These are phyloP conservation scores for Pediacus dermestoides DNA, from an alignment of 2,888 invertebrate species.

Conservation along the genomic window DNA sequence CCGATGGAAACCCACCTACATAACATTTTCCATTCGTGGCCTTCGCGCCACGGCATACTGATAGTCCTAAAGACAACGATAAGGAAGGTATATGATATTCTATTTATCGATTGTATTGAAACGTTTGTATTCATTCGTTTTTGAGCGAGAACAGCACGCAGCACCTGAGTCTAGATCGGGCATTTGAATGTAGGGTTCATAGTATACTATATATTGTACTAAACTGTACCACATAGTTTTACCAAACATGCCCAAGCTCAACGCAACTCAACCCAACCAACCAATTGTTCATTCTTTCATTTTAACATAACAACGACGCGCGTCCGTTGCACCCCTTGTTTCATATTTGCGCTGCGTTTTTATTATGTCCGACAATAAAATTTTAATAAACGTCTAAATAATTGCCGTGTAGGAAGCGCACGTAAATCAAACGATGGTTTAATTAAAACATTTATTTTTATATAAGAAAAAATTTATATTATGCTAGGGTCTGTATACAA, in stretches of 20 bases:
- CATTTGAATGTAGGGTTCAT: conserved; percentile 5
- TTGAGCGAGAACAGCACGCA: conserved; percentile 33
- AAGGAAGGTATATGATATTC: conserved; percentile 26
- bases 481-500: background rate
- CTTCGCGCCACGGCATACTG: conserved; percentile 27
- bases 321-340: background rate
- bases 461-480: conserved; percentile 5
- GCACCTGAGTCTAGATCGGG: conserved; percentile 37
- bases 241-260: background rate
- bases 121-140: conserved; percentile 40
- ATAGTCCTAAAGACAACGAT: conserved; percentile 31
- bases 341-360: conserved; percentile 3
- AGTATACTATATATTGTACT: no score
- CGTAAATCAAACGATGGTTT: conserved; percentile 5
- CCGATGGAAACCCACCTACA: no score
- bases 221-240: conserved; percentile 3
- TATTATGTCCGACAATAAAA: conserved; percentile 5
- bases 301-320: background rate
- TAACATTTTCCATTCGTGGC: no score
- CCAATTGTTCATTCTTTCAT: conserved; percentile 3
- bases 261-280: conserved; percentile 3
- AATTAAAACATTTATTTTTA: conserved; percentile 6
- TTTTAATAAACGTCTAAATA: conserved; percentile 5
- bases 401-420: conserved; percentile 2
- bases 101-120: conserved; percentile 41